Evolutionary conservation across 2,113 vertebrate genomes (phyloP).

Genomic region (Empidonax alnorum): DNA sequence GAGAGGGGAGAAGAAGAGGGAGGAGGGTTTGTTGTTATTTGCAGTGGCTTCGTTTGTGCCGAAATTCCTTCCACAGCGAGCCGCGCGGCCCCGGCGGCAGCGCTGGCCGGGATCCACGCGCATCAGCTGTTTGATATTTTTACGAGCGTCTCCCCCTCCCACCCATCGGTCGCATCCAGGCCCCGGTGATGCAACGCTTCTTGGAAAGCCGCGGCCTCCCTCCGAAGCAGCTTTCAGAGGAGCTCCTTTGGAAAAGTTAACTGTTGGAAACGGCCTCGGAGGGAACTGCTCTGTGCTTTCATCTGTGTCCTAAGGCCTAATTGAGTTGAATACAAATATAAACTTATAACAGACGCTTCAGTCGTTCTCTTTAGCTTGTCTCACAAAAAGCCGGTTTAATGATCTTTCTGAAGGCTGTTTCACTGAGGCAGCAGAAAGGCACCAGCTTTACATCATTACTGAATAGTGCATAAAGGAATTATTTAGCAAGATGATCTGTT

Average conservation of each 20-base stretch:
- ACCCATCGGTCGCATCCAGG: background rate
- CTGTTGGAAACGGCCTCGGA: background rate
- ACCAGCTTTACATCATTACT: slow-evolving; percentile 71
- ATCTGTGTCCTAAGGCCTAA: slow-evolving; percentile 65
- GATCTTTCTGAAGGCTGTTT: slow-evolving; percentile 70
- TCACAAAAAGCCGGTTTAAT: slow-evolving; percentile 64
- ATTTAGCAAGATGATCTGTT: slow-evolving; percentile 77
- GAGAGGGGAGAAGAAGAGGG: background rate
- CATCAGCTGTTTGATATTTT: background rate
- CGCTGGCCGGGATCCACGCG: background rate
- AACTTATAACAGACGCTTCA: slow-evolving; percentile 66
- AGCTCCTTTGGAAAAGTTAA: background rate
- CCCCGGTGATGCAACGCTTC: background rate
- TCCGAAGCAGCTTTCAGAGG: background rate
- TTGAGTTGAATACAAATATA: slow-evolving; percentile 71
- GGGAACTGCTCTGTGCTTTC: slow-evolving; percentile 23
- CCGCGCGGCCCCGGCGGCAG: background rate
- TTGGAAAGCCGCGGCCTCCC: background rate
- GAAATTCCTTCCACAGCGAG: background rate
- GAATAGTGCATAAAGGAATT: slow-evolving; percentile 74
- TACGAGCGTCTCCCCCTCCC: background rate
- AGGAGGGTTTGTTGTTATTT: slow-evolving; percentile 30
- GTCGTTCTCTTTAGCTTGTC: slow-evolving; percentile 56
- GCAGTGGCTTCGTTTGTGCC: background rate
- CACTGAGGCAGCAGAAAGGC: slow-evolving; percentile 71